Conservation (phyloP, 2,797 vertebrate species). For the Periparus ater region DNA sequence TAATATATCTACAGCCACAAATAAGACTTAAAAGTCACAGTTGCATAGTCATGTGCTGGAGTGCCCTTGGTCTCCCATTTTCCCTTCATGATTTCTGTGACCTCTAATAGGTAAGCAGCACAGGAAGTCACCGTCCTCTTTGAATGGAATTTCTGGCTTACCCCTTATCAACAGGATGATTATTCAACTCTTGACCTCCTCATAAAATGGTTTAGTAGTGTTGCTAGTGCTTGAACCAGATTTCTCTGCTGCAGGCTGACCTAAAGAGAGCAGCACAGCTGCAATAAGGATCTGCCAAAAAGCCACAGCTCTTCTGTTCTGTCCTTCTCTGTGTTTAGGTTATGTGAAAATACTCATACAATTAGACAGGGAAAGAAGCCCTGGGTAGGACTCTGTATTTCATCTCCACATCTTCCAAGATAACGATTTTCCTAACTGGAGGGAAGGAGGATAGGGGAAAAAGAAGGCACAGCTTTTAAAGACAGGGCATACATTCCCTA, state of each 20-base stretch:
- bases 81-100: slow-evolving; percentile 12
- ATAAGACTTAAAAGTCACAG: slow-evolving; percentile 24
- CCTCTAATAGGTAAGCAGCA: slow-evolving; percentile 55
- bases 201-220: slow-evolving; percentile 47
- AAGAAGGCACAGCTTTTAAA: slow-evolving; percentile 43
- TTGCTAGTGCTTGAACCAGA: slow-evolving; percentile 45
- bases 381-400: slow-evolving; percentile 30
- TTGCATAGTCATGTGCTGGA: slow-evolving; percentile 30
- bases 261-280: slow-evolving; percentile 33
- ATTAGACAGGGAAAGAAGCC: slow-evolving; percentile 44
- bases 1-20: slow-evolving; percentile 22
- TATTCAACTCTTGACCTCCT: slow-evolving; percentile 55
- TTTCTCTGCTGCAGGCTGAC: slow-evolving; percentile 34
- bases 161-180: slow-evolving; percentile 44
- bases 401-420: slow-evolving; percentile 54
- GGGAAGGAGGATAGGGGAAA: slow-evolving; percentile 19
- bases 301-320: slow-evolving; percentile 31
- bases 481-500: background rate
- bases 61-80: background rate
- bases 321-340: slow-evolving; percentile 42
- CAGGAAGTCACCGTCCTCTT: slow-evolving; percentile 34
- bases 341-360: slow-evolving; percentile 47
- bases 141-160: slow-evolving; percentile 40
- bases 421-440: slow-evolving; percentile 52
- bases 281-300: slow-evolving; percentile 59